Conservation (phyloP, 2,888 invertebrate genomes). For the Dorcus parallelipipedus region DNA sequence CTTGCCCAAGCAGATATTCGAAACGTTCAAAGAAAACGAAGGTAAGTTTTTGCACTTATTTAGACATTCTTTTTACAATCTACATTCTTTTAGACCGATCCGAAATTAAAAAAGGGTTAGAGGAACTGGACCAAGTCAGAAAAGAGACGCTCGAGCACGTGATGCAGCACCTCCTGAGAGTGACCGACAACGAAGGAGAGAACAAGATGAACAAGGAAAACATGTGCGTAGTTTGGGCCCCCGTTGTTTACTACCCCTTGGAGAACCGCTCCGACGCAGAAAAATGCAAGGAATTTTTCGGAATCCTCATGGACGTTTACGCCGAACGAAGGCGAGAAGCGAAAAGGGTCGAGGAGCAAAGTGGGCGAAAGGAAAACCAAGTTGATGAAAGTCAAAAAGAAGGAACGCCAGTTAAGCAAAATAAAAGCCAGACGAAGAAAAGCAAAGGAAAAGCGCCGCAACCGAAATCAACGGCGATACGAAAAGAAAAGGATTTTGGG, state of each 20-base stretch:
- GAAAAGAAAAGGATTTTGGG: no score
- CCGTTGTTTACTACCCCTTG: background rate
- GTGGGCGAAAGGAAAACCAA: no score
- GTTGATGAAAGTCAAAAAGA: no score
- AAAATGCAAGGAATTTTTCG: background rate
- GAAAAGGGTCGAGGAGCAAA: background rate
- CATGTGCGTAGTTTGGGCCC: background rate
- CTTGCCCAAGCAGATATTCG: constrained; percentile 62
- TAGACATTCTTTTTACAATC: no score
- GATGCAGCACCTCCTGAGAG: background rate
- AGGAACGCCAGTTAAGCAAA: no score
- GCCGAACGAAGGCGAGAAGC: background rate
- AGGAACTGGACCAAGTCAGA: no score
- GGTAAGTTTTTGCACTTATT: no score
- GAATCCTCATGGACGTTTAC: background rate
- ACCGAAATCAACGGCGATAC: no score
- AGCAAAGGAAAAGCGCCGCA: no score
- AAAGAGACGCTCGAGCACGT: background rate
- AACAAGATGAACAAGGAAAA: background rate
- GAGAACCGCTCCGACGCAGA: background rate
- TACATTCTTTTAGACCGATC: no score
- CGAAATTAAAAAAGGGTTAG: no score
- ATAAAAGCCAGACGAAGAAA: no score
- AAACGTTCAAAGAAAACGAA: background rate
- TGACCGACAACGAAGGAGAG: background rate